phyloP scores from a whole-genome alignment of 2,888 invertebrate genomes.

The Enoplolaimus lenunculus region DNA sequence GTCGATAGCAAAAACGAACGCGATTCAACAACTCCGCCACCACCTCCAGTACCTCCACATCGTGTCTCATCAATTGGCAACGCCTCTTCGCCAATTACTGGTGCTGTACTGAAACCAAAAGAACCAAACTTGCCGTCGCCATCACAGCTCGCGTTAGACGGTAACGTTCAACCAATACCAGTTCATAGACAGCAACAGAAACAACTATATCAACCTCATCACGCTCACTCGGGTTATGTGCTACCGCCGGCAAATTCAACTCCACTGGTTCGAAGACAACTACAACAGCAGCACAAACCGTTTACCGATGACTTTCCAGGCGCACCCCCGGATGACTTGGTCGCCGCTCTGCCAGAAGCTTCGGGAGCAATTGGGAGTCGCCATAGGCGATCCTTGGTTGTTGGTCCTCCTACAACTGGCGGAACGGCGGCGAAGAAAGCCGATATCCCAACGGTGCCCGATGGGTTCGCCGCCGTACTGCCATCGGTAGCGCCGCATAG shows the following conservation, averaged over 20 bases:
- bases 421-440: background rate
- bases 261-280: background rate
- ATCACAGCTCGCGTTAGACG: background rate
- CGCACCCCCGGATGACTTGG: no score
- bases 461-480: no score
- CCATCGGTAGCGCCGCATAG: no score
- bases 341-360: background rate
- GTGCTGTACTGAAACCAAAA: no score
- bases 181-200: slow-evolving; percentile 17
- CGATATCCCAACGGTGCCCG: background rate
- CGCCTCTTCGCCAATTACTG: no score
- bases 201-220: slow-evolving; percentile 7
- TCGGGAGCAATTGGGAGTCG: background rate
- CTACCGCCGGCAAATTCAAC: background rate
- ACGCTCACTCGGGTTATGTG: background rate
- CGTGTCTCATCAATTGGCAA: no score
- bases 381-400: background rate
- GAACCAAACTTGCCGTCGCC: background rate
- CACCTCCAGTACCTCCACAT: no score
- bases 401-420: background rate
- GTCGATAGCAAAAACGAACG: no score
- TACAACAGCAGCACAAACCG: background rate
- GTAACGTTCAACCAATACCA: background rate
- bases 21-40: no score
- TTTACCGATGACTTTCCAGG: no score